Evolutionary conservation across 2,888 invertebrate genomes (phyloP), one percentile per base, ranked within the genome.

Genomic region (Lathronympha strigana): DNA sequence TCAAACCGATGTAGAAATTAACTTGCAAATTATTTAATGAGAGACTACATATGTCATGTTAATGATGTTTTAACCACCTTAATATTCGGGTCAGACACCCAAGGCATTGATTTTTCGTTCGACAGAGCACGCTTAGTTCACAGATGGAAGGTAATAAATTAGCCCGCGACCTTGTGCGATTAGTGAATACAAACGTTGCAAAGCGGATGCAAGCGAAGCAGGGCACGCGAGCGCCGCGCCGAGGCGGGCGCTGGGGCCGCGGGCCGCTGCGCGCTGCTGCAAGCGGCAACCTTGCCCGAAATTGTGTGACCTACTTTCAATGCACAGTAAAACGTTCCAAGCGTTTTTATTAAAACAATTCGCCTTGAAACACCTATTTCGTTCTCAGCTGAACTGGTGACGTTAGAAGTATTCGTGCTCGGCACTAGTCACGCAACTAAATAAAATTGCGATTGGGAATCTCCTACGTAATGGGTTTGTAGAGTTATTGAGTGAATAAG

Each of bases 221-320:
- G 81, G 80, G 78, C 85, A 81, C 82, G 81, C 82, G 73, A 80
- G 73, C 70, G 73, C 70, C 73, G 76, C 70, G 73, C 70, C 73
- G 76, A 76, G 68, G 71, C 67, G 72, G 75, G 70, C 72, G 70
- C 73, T 73, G 66, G 69, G 66, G 49, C 67, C 69, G 69, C 70
- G 69, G 66, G 49, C 67, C 69, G 69, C 70, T 58, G 61, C 68
- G 73, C 63, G 64, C 64, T 73, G 75, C 77, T 84, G 86, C 87
- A 86, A 82, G 73, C 68, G 71, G 73, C 83, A 89, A 89, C 91
- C 91, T 92, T 91, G 91, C 86, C 90, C 86, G 83, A 89, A 88
- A 90, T 81, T 86, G 85, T 83, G 77, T 88, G 90, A 90, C 91
- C 90, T 81, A 91, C 89, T 89, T 91, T 87, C 76, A 78, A 78